Base-by-base conservation (phyloP, 2,888 invertebrate species). In the Cremastobaeus sp. region DNA sequence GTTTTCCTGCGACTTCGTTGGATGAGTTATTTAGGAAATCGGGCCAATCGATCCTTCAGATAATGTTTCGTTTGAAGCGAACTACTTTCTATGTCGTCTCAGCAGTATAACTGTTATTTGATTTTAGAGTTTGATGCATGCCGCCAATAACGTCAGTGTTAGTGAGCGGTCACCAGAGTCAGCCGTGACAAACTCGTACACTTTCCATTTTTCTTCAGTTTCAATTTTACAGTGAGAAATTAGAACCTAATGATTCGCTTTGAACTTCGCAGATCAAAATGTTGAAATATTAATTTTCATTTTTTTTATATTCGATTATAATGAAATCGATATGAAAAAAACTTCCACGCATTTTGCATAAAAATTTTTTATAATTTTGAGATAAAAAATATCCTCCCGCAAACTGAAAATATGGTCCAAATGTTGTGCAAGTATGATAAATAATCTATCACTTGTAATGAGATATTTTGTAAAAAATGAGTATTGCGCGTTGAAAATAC, bases 81-180 rank as follows among this genome's bases (percentile, higher is more conserved):
- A 77, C 73, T 77, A 82, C 83, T 83, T 83, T 82, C 82, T 82
- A 83, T 32, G 45, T 32, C 47, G 47, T 72, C 68, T 48, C 30
- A 47, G 47, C 54, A 37, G 37, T 45, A 50, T 76, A 74, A 73
- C 74, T 68, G 73, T 70, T 68, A 34, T 64, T 68, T 62, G 54
- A 65, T 68, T 76, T 70, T 54, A 52, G 52, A 30, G 47, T 50
- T 43, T 48, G 54, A 65, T 54, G 68, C 43, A 59, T 50, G 64
- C 37, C 45, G 48, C 34, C 30, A 32, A 20, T 20, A 21, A 47
- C 52, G 35, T 20, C n/a, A 15, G 21, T n/a, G n/a, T n/a, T n/a
- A 12, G 11, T 32, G 3, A 21, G 18, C 47, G 39, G 12, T 17
- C 48, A 32, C 6, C 11, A n/a, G 48, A 15, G 9, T 14, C 9